Conservation (phyloP, 2,888 invertebrate species). For the Junonia oenone region DNA sequence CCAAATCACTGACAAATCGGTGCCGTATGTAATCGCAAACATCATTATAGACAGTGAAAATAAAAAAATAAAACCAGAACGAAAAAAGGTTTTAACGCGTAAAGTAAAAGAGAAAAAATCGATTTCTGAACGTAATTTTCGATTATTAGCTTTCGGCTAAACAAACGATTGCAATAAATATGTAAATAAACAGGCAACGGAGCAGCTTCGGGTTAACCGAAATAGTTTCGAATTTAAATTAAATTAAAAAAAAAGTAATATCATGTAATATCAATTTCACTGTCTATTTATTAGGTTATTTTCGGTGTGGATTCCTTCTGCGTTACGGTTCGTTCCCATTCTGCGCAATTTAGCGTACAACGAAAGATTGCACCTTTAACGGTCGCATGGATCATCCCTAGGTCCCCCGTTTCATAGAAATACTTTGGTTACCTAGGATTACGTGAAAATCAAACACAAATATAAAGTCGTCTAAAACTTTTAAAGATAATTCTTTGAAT, state of each 20-base stretch:
- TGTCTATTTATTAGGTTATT: conserved; percentile 76
- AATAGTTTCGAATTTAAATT: conserved; percentile 72
- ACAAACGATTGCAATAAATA: conserved; percentile 72
- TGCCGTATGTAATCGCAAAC: conserved; percentile 30
- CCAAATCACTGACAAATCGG: conserved; percentile 21
- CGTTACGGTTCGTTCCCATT: conserved; percentile 60
- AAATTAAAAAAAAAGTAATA: conserved; percentile 52
- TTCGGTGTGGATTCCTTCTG: conserved; percentile 77
- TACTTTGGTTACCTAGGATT: too few relatives aligned
- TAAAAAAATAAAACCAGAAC: conserved; percentile 37
- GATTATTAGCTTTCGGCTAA: conserved; percentile 49
- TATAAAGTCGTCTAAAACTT: too few relatives aligned
- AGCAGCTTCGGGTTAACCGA: conserved; percentile 64
- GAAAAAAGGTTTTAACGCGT: conserved; percentile 27
- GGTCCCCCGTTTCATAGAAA: neutral
- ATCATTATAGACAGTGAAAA: conserved; percentile 74
- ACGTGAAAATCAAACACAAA: too few relatives aligned
- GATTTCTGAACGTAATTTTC: conserved; percentile 30
- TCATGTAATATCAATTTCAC: conserved; percentile 77
- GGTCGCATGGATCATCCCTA: neutral
- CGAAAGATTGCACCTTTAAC: conserved; percentile 3
- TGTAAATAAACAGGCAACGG: conserved; percentile 69
- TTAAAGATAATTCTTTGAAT: too few relatives aligned
- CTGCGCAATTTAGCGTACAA: conserved; percentile 34
- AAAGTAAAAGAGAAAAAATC: conserved; percentile 6